Evolutionary conservation across 2,113 vertebrate species (phyloP), one percentile per base, ranked within the genome.

Genomic region (Eulacestoma nigropectus): DNA sequence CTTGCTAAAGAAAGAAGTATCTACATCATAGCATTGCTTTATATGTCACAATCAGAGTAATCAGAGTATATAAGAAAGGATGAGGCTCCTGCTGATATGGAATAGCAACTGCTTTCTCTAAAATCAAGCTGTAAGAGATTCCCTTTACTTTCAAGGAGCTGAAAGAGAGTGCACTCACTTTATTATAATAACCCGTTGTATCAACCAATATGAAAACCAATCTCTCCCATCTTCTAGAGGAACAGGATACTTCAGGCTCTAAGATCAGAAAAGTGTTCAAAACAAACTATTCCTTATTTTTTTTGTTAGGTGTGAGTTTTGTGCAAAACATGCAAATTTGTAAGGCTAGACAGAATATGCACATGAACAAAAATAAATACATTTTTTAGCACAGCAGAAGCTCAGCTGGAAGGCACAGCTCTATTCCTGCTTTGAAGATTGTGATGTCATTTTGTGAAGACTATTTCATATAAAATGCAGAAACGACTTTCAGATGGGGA

Each of bases 111-210:
- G 46, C 75, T 70, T 90, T 74, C 83, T 92, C 84, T 86, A 81
- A 92, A 97, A 97, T 92, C 94, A 93, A 89, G 90, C 55, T 70
- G 6, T 83, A 86, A 97, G 90, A 85, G 47, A n/a, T 57, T 65
- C 9, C 37, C 39, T 90, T 82, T 86, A 72, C 72, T 81, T 91
- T 95, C 47, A 95, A 95, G 79, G 64, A 74, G 18, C 20, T 84
- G 68, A 35, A 92, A 88, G 46, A 90, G 20, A 88, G 37, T 50
- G 46, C 63, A 84, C 20, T 89, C 55, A 90, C 37, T 67, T 87
- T 79, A 88, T 80, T 69, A 59, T 80, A 83, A 87, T 76, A 88
- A 86, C 42, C 30, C 76, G 50, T 74, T 95, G 59, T 92, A 86
- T 78, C 3, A 7, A 65, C n/a, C 68, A 74, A 92, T 63, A 86